A percentile compares a stretch with the other conserved stretches of the same genome.
Conservation (phyloP, 2,888 invertebrate species). For the Epirrita christyi region DNA sequence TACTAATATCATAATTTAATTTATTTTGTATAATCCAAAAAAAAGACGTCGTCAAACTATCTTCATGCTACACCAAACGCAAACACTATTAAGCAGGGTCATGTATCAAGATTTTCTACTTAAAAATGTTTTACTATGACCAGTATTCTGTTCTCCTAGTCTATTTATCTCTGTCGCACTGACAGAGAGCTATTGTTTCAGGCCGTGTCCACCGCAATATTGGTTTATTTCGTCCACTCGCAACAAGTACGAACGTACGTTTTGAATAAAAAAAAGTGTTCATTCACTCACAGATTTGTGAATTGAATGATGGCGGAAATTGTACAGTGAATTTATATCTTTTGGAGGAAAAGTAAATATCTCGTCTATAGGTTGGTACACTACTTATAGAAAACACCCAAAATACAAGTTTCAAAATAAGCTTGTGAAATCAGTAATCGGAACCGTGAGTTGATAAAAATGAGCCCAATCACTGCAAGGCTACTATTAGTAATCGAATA, state of each 20-base stretch:
- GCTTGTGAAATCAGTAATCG: no score
- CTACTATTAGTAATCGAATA: no score
- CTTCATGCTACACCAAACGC: no score
- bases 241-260: conserved; percentile 65
- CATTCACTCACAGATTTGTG: conserved; percentile 45
- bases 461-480: no score
- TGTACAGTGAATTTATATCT: conserved; percentile 4
- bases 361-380: background rate
- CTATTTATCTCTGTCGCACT: conserved; percentile 72
- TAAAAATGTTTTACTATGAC: conserved; percentile 19
- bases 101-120: conserved; percentile 6
- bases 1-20: no score
- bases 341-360: conserved; percentile 1
- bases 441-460: no score
- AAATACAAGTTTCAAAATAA: no score
- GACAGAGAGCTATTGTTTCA: conserved; percentile 75
- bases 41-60: no score
- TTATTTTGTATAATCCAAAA: no score
- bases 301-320: conserved; percentile 31
- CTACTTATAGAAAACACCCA: no score
- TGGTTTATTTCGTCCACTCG: conserved; percentile 62
- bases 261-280: conserved; percentile 57
- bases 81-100: no score
- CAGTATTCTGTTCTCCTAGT: conserved; percentile 34
- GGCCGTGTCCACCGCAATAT: conserved; percentile 69